Percentiles rank a stretch among this genome's conserved stretches.
These are phyloP conservation scores for Scolanthus callimorphus DNA, from an alignment of 92 coral and sea anemone species.

Conservation along the genomic window DNA sequence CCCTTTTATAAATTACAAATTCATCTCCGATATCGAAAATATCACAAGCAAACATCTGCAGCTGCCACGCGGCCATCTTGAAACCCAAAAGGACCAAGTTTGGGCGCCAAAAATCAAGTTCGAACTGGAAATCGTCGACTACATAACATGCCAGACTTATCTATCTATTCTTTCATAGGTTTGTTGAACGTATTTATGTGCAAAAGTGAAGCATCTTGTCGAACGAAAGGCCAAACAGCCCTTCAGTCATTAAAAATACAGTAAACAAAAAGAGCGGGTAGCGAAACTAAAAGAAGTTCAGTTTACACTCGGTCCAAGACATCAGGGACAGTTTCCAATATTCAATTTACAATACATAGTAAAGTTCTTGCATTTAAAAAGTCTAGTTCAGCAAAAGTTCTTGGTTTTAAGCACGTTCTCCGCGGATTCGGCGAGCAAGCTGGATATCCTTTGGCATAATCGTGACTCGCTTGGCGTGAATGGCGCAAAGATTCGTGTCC, in stretches of 20 bases:
- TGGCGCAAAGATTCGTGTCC: constrained; percentile 98
- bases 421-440: constrained; percentile 98
- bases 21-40: background rate
- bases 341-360: background rate
- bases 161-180: too few species aligned
- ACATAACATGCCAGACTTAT: too few species aligned
- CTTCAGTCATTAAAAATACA: too few species aligned
- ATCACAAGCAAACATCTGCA: background rate
- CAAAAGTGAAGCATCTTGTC: too few species aligned
- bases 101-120: background rate
- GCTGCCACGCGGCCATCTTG: constrained; percentile 6
- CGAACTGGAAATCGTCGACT: too few species aligned
- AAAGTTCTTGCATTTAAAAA: background rate
- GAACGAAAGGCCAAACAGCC: too few species aligned
- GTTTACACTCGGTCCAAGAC: too few species aligned
- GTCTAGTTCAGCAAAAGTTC: background rate
- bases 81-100: background rate
- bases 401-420: constrained; percentile 70
- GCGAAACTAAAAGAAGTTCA: too few species aligned
- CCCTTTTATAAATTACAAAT: background rate
- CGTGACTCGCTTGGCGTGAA: constrained; percentile 99
- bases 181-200: too few species aligned
- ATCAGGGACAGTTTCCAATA: too few species aligned
- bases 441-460: constrained; percentile 99
- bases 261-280: too few species aligned